Evolutionary conservation across 2,888 invertebrate genomes (phyloP), one percentile per base, ranked within the genome.

Genomic region (Horisme vitalbata): DNA sequence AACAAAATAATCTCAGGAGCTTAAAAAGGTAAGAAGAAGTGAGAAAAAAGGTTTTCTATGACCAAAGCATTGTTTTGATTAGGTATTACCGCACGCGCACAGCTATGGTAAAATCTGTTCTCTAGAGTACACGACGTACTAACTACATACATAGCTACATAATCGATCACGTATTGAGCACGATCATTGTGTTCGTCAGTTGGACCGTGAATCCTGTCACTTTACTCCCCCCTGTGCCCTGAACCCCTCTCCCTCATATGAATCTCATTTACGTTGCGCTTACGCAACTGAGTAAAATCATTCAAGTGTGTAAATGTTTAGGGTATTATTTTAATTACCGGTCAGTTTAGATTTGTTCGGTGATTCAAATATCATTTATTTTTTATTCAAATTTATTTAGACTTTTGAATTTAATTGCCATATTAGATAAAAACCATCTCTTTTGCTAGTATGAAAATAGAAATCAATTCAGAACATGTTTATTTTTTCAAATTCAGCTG

Each of bases 191-290:
- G 75, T 65, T 81, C 77, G 72, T 74, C 73, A 78, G 84, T 73
- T 87, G 86, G 80, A 88, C 86, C 88, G 86, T 88, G 83, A 85
- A 86, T 88, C 88, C 88, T 88, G 87, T 85, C 85, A 81, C 82
- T 82, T 76, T 61, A 66, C 59, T 67, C 65, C 58, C 60, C 63
- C 62, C 61, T 50, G 59, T 58, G 59, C 69, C 34, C 58, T 60
- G 55, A 59, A 61, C 61, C 68, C 67, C 58, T 60, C 65, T 60
- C 61, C 63, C 69, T 69, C 75, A 75, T 78, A 80, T 85, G 80
- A 83, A 85, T 83, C 85, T 84, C 79, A 87, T 87, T 85, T 84
- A 79, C 79, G 79, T 78, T 65, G 72, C 67, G 77, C 83, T 87
- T 87, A 83, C 86, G 87, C 85, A 87, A 87, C 83, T 72, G 69